Base-by-base conservation (phyloP, 1,140 invertebrate genomes). In the Tetranychus urticae region DNA sequence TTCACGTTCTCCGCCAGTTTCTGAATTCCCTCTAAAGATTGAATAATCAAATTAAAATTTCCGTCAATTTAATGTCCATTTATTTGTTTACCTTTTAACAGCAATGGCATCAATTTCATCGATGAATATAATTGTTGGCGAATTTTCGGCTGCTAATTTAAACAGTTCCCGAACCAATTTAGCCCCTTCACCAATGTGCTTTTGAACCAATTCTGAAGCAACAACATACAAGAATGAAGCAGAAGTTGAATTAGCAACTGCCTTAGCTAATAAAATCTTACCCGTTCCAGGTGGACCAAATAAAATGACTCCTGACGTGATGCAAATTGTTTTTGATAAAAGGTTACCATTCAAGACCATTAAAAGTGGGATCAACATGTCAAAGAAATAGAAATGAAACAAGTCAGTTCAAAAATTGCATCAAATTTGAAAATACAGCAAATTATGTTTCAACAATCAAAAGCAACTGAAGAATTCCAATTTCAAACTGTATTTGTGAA, bases 111-210 rank as follows among this genome's bases (percentile, higher is more conserved):
- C 92, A 63, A 97, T 71, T 71, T 97, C 93, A 73, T 97, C 92
- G 73, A 97, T 86, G 71, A 97, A 97, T 67, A 97, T 82, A 52
- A 97, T 85, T 71, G 88, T 93, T 0, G 92, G 92, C 0, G 86
- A 79, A 1, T 85, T 83, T 52, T 80, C 79, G 59, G 86, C 78
- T 0, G 91, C 91, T 67, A 79, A 76, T 56, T 81, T 77, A 74
- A 97, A 97, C 5, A 97, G 86, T 75, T 88, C 81, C 64, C 89
- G 72, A 2, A 93, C 80, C 75, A 92, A 92, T 69, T 88, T 80
- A 73, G 92, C 89, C 72, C 86, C 89, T 70, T 92, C 87, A 12
- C 89, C 89, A 31, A 94, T 84, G 71, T 92, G 92, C 85, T 89
- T 91, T 69, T 91, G 90, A 1, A 94, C 77, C 48, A 94, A 71